phyloP scores from a whole-genome alignment of 2,888 invertebrate species.

The Eupithecia centaureata region DNA sequence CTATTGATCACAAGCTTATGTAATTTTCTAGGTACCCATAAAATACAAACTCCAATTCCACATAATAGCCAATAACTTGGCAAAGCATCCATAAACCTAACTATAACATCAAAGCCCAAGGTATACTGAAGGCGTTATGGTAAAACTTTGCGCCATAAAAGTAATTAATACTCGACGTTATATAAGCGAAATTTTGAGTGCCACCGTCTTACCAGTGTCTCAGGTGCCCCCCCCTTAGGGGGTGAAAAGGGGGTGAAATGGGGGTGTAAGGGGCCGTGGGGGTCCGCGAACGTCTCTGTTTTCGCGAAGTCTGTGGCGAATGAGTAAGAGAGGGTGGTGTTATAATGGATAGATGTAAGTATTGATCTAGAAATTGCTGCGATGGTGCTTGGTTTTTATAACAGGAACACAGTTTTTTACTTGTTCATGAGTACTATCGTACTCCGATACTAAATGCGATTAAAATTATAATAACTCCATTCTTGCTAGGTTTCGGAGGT shows the following conservation, averaged over 20 bases:
- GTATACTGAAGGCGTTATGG: constrained; percentile 38
- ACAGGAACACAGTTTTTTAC: not conserved
- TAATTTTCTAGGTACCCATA: not conserved
- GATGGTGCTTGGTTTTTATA: not conserved
- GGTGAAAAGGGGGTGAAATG: constrained; percentile 24
- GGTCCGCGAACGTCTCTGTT: constrained; percentile 54
- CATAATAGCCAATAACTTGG: constrained; percentile 26
- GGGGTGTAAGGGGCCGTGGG: constrained; percentile 24
- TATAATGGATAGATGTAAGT: constrained; percentile 37
- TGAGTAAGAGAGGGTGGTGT: constrained; percentile 49
- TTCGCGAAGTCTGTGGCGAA: constrained; percentile 58
- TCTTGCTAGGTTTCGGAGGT: no score
- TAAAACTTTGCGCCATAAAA: constrained; percentile 57
- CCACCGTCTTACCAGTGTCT: constrained; percentile 63
- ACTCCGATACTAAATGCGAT: no score
- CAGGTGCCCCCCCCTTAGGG: constrained; percentile 50
- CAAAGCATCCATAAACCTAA: constrained; percentile 31
- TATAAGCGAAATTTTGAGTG: constrained; percentile 67
- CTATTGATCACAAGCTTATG: no score
- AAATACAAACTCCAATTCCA: constrained; percentile 16
- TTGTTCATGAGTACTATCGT: no score
- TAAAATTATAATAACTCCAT: no score
- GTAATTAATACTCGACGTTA: constrained; percentile 57
- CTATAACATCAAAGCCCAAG: constrained; percentile 30
- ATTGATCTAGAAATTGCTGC: constrained; percentile 36